Evolutionary conservation across 1,140 invertebrate species (phyloP).

Genomic region (Helicoverpa zea): DNA sequence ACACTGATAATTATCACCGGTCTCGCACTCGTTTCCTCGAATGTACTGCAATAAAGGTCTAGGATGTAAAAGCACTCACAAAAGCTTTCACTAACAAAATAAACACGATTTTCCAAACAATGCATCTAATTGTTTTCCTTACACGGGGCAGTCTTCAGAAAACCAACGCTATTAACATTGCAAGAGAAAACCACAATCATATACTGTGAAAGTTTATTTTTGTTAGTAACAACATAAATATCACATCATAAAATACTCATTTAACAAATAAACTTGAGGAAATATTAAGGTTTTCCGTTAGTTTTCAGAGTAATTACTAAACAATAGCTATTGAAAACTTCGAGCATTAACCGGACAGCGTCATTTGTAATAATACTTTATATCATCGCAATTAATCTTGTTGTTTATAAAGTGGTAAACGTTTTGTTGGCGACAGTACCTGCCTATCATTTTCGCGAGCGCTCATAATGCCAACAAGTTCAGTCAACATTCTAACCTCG

Average conservation of each 20-base stretch:
- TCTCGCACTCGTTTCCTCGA: conserved; percentile 59
- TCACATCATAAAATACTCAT: too few relatives aligned
- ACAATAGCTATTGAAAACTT: not conserved
- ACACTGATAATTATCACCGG: conserved; percentile 52
- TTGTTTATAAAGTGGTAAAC: not conserved
- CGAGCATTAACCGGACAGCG: too few relatives aligned
- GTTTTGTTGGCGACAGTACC: conserved; percentile 58
- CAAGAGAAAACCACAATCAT: not conserved
- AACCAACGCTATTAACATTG: not conserved
- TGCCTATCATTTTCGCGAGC: conserved; percentile 72
- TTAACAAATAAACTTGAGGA: too few relatives aligned
- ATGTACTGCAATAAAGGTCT: conserved; percentile 51
- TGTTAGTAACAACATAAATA: too few relatives aligned
- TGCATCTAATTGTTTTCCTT: not conserved
- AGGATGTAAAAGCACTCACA: conserved; percentile 47
- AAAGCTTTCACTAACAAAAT: conserved; percentile 7
- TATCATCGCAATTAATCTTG: too few relatives aligned
- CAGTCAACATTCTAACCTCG: conserved; percentile 63
- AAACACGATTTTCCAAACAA: not conserved
- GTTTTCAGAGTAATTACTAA: too few relatives aligned
- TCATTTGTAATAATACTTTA: too few relatives aligned
- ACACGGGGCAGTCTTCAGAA: too few relatives aligned
- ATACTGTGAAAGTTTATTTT: too few relatives aligned
- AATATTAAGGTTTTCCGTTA: too few relatives aligned
- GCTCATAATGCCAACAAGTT: conserved; percentile 59